Evolutionary conservation across 2,797 vertebrate species (phyloP).

Genomic region (Pterois miles): DNA sequence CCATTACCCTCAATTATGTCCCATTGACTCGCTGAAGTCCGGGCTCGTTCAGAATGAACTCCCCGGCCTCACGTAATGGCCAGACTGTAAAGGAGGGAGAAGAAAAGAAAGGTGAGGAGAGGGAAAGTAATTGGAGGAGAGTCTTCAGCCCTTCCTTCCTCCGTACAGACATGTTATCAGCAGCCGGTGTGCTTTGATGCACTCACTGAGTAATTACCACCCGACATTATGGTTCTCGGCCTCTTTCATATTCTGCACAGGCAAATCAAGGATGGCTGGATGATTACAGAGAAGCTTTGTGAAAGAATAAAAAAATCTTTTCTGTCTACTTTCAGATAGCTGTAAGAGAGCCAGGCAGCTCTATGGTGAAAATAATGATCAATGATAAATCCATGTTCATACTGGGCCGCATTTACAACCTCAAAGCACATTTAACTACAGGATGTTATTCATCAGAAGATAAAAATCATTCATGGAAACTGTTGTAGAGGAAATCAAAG

Average conservation of each 20-base stretch:
- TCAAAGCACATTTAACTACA: background rate
- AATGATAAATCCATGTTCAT: background rate
- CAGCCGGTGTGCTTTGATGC: constrained; percentile 55
- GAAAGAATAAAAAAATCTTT: background rate
- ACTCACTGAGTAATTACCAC: constrained; percentile 51
- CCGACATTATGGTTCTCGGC: constrained; percentile 26
- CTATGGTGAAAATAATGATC: background rate
- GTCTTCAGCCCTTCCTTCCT: background rate
- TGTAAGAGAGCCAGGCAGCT: constrained; percentile 9
- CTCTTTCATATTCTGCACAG: constrained; percentile 50
- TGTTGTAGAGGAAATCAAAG: background rate
- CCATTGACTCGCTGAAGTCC: background rate
- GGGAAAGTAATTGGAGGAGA: constrained; percentile 33
- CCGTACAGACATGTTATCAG: constrained; percentile 31
- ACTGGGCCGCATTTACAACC: background rate
- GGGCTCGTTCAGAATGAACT: constrained; percentile 20
- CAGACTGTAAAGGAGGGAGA: background rate
- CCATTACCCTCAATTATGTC: background rate
- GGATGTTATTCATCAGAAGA: background rate
- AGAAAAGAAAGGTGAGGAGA: constrained; percentile 15
- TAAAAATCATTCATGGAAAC: background rate
- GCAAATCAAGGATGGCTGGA: constrained; percentile 27
- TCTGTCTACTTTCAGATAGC: constrained; percentile 1
- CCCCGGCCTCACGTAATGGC: background rate
- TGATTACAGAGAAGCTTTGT: constrained; percentile 35